These are phyloP conservation scores for Lamellibrachia columna DNA, from an alignment of 2,888 invertebrate genomes.

Conservation along the genomic window DNA sequence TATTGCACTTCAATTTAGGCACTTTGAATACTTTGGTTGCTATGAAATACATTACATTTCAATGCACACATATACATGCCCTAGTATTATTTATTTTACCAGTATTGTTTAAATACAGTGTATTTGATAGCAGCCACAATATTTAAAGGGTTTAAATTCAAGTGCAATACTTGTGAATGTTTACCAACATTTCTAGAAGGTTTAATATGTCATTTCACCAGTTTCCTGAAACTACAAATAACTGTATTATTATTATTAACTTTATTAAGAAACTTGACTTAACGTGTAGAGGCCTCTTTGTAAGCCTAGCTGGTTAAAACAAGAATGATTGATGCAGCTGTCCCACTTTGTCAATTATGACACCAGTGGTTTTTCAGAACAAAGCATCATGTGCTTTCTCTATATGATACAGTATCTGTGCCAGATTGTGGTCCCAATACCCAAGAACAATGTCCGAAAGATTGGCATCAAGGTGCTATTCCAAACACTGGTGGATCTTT, in stretches of 20 bases:
- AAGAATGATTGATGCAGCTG: neutral
- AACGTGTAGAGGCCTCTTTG: neutral
- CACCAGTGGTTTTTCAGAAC: neutral
- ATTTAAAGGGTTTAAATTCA: neutral
- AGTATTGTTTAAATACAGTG: neutral
- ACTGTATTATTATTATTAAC: too few relatives aligned
- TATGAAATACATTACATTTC: neutral
- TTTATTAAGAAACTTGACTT: neutral
- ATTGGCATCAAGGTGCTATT: neutral
- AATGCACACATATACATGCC: neutral
- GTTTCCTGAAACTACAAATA: neutral
- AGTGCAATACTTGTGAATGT: neutral
- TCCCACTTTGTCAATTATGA: neutral
- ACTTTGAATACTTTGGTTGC: neutral
- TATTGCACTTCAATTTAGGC: neutral
- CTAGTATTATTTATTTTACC: neutral
- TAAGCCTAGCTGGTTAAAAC: neutral
- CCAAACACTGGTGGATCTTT: constrained; percentile 1
- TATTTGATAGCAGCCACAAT: neutral
- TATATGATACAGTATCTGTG: neutral
- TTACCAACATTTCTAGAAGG: neutral
- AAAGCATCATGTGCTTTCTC: neutral
- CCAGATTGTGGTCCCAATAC: neutral
- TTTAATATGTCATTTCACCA: neutral
- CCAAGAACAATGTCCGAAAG: neutral